Base-by-base conservation (phyloP, 2,113 vertebrate genomes). In the Oncorhynchus nerka region DNA sequence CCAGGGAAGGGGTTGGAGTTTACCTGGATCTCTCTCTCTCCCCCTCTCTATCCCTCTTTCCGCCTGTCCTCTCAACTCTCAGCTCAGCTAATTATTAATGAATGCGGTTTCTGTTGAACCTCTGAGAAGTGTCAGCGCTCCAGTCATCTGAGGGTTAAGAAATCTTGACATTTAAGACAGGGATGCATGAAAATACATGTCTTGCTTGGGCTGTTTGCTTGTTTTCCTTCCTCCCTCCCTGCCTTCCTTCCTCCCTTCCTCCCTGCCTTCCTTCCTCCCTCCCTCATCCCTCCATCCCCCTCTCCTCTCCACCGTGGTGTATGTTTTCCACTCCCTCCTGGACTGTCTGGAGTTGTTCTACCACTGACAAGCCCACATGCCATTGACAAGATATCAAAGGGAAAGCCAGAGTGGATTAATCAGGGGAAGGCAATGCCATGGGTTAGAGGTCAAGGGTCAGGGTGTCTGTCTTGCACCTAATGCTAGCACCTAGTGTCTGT, bases 81-180 rank as follows among this genome's bases (percentile, higher is more conserved):
- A 81, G 87, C 87, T 85, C 75, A 82, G 87, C 88, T 93, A 92
- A 93, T 92, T 89, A 88, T 93, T 93, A 93, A 90, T 92, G 91
- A 93, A 94, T 94, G 90, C 90, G 77, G 90, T 88, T 90, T 92
- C 89, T 93, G 91, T 91, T 93, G 92, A 93, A 92, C 91, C 91
- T 93, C 90, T 89, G 91, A 92, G 89, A 89, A 86, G 90, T 94
- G 93, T 94, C 91, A 93, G 87, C 64, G 49, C 89, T 87, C 85
- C 84, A 91, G 90, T 83, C 83, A 86, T 90, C 77, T 89, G 91
- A 74, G 90, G 90, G 89, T 88, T 90, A 91, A 89, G 83, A 92
- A 90, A 90, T 92, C 91, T 92, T 93, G 91, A 93, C 91, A 91
- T 93, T 93, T 93, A 90, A 93, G 90, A 93, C 92, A 94, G 90